A percentile compares a stretch with the other conserved stretches of the same genome.
Conservation (phyloP, 1,140 invertebrate genomes). For the Drosophila parvula region DNA sequence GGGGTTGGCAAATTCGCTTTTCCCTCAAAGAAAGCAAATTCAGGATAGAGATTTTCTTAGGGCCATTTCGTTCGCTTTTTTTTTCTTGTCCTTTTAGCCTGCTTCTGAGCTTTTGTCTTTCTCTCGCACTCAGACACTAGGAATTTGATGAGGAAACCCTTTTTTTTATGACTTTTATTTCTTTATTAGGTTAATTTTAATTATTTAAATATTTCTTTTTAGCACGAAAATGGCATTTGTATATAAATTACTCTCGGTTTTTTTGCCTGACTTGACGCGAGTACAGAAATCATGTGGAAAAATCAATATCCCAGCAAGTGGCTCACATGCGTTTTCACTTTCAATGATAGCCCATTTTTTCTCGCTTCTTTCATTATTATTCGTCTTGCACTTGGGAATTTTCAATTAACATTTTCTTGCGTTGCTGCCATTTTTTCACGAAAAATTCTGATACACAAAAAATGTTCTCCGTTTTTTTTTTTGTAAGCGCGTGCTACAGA, state of each 20-base stretch:
- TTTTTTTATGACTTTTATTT: slow-evolving; percentile 14
- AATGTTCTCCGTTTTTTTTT: slow-evolving; percentile 66
- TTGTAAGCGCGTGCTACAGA: slow-evolving; percentile 60
- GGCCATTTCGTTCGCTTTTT: slow-evolving; percentile 47
- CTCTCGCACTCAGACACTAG: slow-evolving; percentile 31
- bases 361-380: slow-evolving; percentile 9
- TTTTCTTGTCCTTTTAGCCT: slow-evolving; percentile 15
- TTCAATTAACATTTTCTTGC: slow-evolving; percentile 27
- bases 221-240: neutral
- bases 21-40: slow-evolving; percentile 75
- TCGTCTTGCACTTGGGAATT: slow-evolving; percentile 34
- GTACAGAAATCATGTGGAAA: slow-evolving; percentile 64
- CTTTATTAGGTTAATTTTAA: slow-evolving; percentile 21
- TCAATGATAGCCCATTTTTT: slow-evolving; percentile 50
- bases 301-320: slow-evolving; percentile 70
- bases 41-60: slow-evolving; percentile 82
- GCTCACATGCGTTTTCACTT: slow-evolving; percentile 75
- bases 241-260: slow-evolving; percentile 5
- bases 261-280: slow-evolving; percentile 29
- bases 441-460: slow-evolving; percentile 76
- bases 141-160: slow-evolving; percentile 3
- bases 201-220: neutral
- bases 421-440: slow-evolving; percentile 31
- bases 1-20: slow-evolving; percentile 61
- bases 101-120: slow-evolving; percentile 56